Evolutionary conservation across 2,888 invertebrate species (phyloP), one percentile per base, ranked within the genome.

Genomic region (Poecilus cupreus): DNA sequence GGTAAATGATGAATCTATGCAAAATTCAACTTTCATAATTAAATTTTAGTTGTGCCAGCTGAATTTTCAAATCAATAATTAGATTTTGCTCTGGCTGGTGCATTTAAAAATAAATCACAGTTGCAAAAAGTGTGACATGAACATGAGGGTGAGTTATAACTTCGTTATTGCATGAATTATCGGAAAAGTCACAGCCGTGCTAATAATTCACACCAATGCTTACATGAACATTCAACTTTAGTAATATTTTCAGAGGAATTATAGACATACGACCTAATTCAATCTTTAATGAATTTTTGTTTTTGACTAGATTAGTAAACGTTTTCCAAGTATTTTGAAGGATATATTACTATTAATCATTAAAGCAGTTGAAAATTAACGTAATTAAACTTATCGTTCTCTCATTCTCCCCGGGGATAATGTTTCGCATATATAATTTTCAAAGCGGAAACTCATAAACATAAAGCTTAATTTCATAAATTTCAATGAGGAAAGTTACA

Each of bases 1-100:
- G 8, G 32, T 32, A 32, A 8, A 32, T 32, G 8, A 32, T 32
- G 5, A 32, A 32, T 6, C 32, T 32, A 32, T 32, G 32, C 32
- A 32, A 43, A 43, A 11, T n/a, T 43, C 5, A 10, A 10, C 13
- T 1, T 24, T 60, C 26, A 60, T 26, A 24, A 60, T 60, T 26
- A 24, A 60, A 26, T 60, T 60, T 60, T 6, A 24, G 6, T n/a
- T 60, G 11, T 26, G 13, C 60, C n/a, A 32, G 22, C 11, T 20
- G 22, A 60, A 60, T 26, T 22, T 60, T 22, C 5, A n/a, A 60
- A 60, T 60, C 60, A 60, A 57, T 57, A 57, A 57, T 60, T 60
- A 60, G n/a, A 24, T 60, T 60, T n/a, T n/a, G 13, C n/a, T 22
- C 26, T 60, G 10, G n/a, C 26, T 26, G 10, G 2, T 8, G 2